Evolutionary conservation across 2,113 vertebrate species (phyloP).

Genomic region (Gymnobelideus leadbeateri): DNA sequence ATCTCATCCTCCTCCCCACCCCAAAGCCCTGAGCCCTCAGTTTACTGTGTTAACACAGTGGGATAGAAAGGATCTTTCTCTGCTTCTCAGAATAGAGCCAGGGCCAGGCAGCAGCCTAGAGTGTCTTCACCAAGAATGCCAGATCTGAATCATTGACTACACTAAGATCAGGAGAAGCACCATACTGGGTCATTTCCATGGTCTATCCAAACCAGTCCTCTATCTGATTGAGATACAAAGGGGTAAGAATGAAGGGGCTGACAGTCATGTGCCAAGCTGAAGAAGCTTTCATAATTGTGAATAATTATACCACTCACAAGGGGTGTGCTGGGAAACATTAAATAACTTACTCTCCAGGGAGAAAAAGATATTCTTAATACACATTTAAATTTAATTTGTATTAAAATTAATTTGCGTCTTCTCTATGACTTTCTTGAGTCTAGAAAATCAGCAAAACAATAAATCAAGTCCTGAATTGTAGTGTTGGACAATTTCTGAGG

Average conservation of each 20-base stretch:
- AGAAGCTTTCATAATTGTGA: not conserved
- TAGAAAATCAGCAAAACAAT: not conserved
- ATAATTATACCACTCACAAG: not conserved
- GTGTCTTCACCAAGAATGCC: not conserved
- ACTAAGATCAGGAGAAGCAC: not conserved
- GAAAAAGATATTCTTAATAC: not conserved
- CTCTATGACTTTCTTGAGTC: not conserved
- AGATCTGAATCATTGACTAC: not conserved
- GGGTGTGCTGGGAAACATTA: not conserved
- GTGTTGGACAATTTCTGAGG: not conserved
- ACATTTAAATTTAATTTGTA: not conserved
- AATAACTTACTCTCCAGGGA: not conserved
- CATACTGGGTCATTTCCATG: not conserved
- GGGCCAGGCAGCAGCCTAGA: not conserved
- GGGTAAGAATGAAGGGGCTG: not conserved
- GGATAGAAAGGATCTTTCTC: not conserved
- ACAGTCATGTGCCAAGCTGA: not conserved
- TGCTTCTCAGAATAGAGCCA: not conserved
- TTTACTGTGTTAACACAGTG: not conserved
- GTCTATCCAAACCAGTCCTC: not conserved
- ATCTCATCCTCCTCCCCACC: not conserved
- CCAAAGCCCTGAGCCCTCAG: not conserved
- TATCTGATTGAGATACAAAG: not conserved
- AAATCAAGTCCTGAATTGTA: not conserved
- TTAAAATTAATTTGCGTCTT: not conserved